Percentiles rank a stretch among this genome's conserved stretches.
phyloP scores from a whole-genome alignment of 2,797 vertebrate genomes.

The Hoplostethus atlanticus region DNA sequence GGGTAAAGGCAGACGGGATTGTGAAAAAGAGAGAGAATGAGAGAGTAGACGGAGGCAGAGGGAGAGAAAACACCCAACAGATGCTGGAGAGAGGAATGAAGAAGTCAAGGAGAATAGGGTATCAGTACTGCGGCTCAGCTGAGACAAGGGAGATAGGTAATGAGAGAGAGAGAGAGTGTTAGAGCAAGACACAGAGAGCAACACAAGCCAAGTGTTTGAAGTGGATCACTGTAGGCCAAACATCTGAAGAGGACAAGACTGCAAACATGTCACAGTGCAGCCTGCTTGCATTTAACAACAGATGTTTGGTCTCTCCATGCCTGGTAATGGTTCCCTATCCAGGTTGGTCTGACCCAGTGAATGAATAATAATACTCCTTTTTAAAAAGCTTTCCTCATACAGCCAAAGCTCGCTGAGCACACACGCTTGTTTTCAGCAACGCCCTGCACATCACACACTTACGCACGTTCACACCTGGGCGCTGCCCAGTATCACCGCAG shows the following conservation, averaged over 20 bases:
- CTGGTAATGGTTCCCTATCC: conserved; percentile 87
- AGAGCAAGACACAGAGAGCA: conserved; percentile 52
- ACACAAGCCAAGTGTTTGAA: conserved; percentile 92
- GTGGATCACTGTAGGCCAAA: conserved; percentile 90
- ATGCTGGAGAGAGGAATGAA: conserved; percentile 80
- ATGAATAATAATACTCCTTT: conserved; percentile 81
- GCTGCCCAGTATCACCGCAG: too few species aligned
- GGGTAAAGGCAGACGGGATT: neutral
- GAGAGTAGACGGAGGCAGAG: conserved; percentile 19
- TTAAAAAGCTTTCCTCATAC: conserved; percentile 47
- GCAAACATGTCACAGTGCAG: conserved; percentile 92
- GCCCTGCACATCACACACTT: neutral
- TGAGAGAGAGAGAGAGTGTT: conserved; percentile 43
- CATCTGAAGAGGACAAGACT: conserved; percentile 94
- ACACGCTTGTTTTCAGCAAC: conserved; percentile 31
- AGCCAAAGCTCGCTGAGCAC: conserved; percentile 23
- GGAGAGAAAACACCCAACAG: conserved; percentile 44
- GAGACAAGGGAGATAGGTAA: conserved; percentile 39
- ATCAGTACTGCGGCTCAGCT: conserved; percentile 86
- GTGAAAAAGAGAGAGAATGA: neutral
- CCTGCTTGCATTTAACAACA: conserved; percentile 93
- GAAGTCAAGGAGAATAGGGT: conserved; percentile 87
- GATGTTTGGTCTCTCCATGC: conserved; percentile 95
- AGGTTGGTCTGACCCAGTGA: conserved; percentile 95
- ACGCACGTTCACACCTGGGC: neutral